Evolutionary conservation across 2,888 invertebrate species (phyloP).

Genomic region (Arge pagana): DNA sequence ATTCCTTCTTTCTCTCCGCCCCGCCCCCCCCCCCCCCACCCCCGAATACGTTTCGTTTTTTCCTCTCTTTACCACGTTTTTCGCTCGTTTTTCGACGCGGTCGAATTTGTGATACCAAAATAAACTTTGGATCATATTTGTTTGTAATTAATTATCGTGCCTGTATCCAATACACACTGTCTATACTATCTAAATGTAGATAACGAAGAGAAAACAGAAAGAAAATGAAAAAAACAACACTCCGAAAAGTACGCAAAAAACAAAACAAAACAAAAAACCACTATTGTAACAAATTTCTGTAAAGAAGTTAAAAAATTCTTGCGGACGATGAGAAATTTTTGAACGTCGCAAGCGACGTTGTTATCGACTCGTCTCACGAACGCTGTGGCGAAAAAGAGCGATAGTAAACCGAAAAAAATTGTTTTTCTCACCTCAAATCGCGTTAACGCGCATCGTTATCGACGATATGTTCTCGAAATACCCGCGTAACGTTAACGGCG

Average conservation of each 20-base stretch:
- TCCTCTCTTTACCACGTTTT: conserved; percentile 12
- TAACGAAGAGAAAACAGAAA: conserved; percentile 32
- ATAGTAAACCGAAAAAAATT: too few species aligned
- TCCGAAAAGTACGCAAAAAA: too few species aligned
- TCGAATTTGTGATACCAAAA: conserved; percentile 46
- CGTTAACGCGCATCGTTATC: too few species aligned
- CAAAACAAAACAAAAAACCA: too few species aligned
- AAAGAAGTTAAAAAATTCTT: conserved; percentile 37
- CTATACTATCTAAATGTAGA: conserved; percentile 47
- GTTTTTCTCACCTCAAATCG: too few species aligned
- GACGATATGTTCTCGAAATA: too few species aligned
- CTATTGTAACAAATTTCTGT: conserved; percentile 45
- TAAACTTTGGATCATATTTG: conserved; percentile 49
- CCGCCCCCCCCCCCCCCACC: conserved; percentile 31
- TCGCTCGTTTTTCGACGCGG: conserved; percentile 20
- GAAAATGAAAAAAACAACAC: too few species aligned
- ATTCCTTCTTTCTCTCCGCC: conserved; percentile 30
- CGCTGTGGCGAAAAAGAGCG: too few species aligned
- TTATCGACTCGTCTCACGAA: too few species aligned
- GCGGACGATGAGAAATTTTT: conserved; percentile 31
- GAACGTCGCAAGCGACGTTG: too few species aligned
- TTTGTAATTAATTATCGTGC: conserved; percentile 55
- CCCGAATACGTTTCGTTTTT: conserved; percentile 19
- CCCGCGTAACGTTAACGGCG: too few species aligned
- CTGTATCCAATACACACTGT: conserved; percentile 54